Evolutionary conservation across 1,140 invertebrate genomes (phyloP), one percentile per base, ranked within the genome.

Genomic region (Pseudomyrmex gracilis): DNA sequence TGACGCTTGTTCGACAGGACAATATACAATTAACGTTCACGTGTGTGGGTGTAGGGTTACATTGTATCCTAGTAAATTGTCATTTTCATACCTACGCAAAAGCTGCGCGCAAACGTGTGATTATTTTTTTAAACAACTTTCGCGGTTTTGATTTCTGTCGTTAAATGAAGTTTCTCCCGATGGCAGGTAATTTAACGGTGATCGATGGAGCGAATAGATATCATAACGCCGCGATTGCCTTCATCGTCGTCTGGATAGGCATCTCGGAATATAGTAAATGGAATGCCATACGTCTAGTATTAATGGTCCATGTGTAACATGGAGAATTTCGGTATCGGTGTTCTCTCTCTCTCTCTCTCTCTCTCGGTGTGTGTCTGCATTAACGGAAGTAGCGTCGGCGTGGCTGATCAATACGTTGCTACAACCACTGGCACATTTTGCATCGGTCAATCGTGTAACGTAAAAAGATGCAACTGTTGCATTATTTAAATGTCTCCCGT

Each of bases 191-290:
- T 86, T 60, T 51, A 49, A 12, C 47, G 13, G 55, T 85, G 77
- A 87, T 86, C 85, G 78, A 85, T 87, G 82, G 34, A 0, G 67
- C 71, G 67, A 24, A 71, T 74, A 58, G 60, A 78, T 63, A 85
- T 78, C 82, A 70, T 55, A 66, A 76, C 55, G 70, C 53, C 55
- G 51, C 53, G 73, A 73, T 60, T 83, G 61, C 49, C 55, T 34
- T 64, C 68, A 49, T 60, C 34, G 58, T 43, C 34, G 55, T 57
- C 51, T 47, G 51, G 63, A 88, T 64, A 87, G 85, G 57, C 47
- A 74, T 88, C 57, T 64, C 51, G 74, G 63, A 74, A 87, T 84
- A 85, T 87, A 83, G 77, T 85, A 85, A 34, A 85, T 45, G 83
- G 84, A 89, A 83, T 87, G 86, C 73, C 66, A 67, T 80, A 73